A percentile compares a stretch with the other conserved stretches of the same genome.
Conservation (phyloP, 1,140 invertebrate species). For the Ceratina calcarata region DNA sequence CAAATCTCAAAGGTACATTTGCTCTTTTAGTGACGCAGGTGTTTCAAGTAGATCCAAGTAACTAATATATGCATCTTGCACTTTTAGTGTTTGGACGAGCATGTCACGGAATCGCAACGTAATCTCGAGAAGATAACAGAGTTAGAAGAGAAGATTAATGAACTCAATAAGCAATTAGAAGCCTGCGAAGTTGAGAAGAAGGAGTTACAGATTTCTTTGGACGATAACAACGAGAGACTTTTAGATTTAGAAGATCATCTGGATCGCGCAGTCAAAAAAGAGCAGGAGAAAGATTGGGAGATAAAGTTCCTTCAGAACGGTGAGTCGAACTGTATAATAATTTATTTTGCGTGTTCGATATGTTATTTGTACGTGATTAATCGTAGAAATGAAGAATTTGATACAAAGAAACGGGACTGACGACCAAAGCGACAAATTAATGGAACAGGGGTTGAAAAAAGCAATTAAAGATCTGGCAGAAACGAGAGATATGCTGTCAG, state of each 20-base stretch:
- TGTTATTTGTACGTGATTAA: neutral
- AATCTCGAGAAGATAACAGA: slow-evolving; percentile 11
- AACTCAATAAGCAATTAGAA: slow-evolving; percentile 45
- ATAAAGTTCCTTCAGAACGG: slow-evolving; percentile 54
- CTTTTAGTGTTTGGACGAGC: slow-evolving; percentile 41
- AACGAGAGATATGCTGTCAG: slow-evolving; percentile 47
- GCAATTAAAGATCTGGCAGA: slow-evolving; percentile 57
- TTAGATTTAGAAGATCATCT: slow-evolving; percentile 30
- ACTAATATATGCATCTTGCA: neutral
- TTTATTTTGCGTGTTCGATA: neutral
- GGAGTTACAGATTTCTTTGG: slow-evolving; percentile 14
- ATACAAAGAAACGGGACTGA: slow-evolving; percentile 47
- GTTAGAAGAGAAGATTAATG: slow-evolving; percentile 27
- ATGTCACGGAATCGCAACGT: slow-evolving; percentile 30
- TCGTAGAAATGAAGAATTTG: slow-evolving; percentile 65
- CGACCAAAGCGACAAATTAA: slow-evolving; percentile 48
- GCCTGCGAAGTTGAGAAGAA: slow-evolving; percentile 42
- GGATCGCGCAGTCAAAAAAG: slow-evolving; percentile 1
- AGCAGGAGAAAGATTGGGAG: slow-evolving; percentile 54
- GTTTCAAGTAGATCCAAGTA: slow-evolving; percentile 16
- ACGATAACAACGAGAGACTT: slow-evolving; percentile 41
- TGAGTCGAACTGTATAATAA: slow-evolving; percentile 3
- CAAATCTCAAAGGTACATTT: slow-evolving; percentile 24
- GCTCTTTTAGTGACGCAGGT: slow-evolving; percentile 1
- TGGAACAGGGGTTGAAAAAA: slow-evolving; percentile 67